phyloP scores from a whole-genome alignment of 2,888 invertebrate genomes.

The Nycteola revayana region DNA sequence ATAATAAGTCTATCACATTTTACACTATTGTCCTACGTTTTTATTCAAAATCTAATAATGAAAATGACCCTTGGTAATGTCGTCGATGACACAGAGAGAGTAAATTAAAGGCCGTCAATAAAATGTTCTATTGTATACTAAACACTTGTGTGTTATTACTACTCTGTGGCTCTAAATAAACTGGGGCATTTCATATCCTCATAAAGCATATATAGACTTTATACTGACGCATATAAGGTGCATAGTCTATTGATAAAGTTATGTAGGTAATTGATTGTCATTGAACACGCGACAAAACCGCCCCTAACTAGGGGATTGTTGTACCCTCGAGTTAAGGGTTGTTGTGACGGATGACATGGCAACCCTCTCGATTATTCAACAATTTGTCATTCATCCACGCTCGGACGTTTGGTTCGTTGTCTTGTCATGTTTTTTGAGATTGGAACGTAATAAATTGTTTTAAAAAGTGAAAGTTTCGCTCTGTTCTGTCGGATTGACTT shows the following conservation, averaged over 20 bases:
- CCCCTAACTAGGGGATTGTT: constrained; percentile 51
- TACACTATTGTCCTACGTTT: no score
- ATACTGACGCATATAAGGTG: constrained; percentile 14
- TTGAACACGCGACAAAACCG: constrained; percentile 58
- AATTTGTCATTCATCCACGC: constrained; percentile 49
- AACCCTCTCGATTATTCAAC: constrained; percentile 61
- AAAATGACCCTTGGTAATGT: constrained; percentile 16
- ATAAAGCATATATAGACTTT: constrained; percentile 5
- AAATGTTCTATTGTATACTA: constrained; percentile 7
- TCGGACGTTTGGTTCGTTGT: constrained; percentile 25
- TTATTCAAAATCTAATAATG: constrained; percentile 17
- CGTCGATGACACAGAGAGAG: constrained; percentile 24
- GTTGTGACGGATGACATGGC: constrained; percentile 46
- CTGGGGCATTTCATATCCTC: neutral
- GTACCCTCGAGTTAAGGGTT: constrained; percentile 53
- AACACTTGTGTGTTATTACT: constrained; percentile 1
- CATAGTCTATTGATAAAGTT: constrained; percentile 1
- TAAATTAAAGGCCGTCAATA: constrained; percentile 25
- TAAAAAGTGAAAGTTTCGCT: neutral
- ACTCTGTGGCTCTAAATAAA: constrained; percentile 1
- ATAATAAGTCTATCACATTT: no score
- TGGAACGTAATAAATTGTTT: neutral
- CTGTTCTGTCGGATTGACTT: no score
- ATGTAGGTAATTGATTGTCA: constrained; percentile 39
- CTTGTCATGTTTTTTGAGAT: constrained; percentile 13